phyloP scores from a whole-genome alignment of 2,797 vertebrate species.

The Avahi laniger region DNA sequence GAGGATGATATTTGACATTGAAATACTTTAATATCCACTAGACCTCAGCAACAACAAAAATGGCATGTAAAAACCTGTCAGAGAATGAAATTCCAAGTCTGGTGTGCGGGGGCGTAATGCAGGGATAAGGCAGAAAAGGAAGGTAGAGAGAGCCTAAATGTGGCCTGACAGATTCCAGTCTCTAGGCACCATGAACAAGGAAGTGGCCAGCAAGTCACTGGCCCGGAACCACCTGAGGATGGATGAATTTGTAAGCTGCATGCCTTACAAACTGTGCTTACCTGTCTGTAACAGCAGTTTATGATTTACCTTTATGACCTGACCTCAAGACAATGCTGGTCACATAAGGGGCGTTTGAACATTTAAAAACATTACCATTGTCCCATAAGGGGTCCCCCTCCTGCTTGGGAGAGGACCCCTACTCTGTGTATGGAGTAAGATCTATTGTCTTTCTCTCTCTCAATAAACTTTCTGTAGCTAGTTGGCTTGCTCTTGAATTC shows the following conservation, averaged over 20 bases:
- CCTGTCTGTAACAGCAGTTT: neutral
- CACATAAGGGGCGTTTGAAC: neutral
- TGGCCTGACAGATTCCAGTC: neutral
- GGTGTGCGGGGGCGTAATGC: neutral
- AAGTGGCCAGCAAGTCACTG: neutral
- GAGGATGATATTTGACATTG: neutral
- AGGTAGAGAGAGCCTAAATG: neutral
- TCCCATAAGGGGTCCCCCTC: neutral
- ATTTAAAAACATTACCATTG: neutral
- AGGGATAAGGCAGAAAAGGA: neutral
- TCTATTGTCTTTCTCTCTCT: neutral
- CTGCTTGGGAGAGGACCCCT: neutral
- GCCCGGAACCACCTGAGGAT: neutral
- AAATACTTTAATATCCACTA: neutral
- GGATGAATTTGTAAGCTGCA: neutral
- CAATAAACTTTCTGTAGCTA: neutral
- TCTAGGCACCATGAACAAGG: neutral
- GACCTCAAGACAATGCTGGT: neutral
- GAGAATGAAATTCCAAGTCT: slow-evolving; percentile 29
- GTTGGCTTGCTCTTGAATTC: neutral
- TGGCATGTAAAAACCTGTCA: neutral
- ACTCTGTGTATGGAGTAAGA: neutral
- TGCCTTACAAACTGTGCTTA: neutral
- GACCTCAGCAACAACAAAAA: neutral
- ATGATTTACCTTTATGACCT: neutral